Base-by-base conservation (phyloP, 2,888 invertebrate species). In the Rutpela maculata region DNA sequence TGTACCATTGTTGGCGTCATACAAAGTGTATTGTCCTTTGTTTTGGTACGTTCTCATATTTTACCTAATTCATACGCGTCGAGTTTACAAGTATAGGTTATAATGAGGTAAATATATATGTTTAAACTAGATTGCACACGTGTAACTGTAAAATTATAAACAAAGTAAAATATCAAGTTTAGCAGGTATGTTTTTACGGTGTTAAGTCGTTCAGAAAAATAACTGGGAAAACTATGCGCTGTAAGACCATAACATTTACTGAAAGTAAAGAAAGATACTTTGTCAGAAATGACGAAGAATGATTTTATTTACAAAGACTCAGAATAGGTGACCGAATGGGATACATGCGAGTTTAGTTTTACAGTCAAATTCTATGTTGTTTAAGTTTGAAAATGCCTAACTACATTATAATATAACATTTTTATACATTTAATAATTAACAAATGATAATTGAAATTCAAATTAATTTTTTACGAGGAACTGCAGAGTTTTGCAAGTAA, bases 111-210 rank as follows among this genome's bases (percentile, higher is more conserved):
- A 66, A 19, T 66, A 38, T 19, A 66, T 43, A 19, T 66, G 65
- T 17, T 66, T 11, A 66, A 50, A 66, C 65, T 66, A 66, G 65
- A 66, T 66, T 66, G 65, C 65, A 66, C 65, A 43, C 63, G 63
- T 63, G 4, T 66, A 66, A 66, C 65, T 66, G 65, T 66, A 50
- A 38, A 43, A 50, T 66, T 66, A 50, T 19, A 50, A 66, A 66
- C 65, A 66, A 66, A 66, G 65, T 18, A 12, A 66, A 19, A 19
- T 66, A 43, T 66, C 65, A 43, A 38, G 65, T 66, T 66, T 43
- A 66, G 22, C 65, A 50, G 65, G 65, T 50, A 15, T n/a, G n/a
- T 63, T 35, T 63, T 63, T 35, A 15, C 62, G 35, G 35, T 35
- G 62, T 35, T 18, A n/a, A 35, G 35, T 63, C 62, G 62, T n/a